Base-by-base conservation (phyloP, 1,140 invertebrate genomes). In the Geopemphigus sp. region DNA sequence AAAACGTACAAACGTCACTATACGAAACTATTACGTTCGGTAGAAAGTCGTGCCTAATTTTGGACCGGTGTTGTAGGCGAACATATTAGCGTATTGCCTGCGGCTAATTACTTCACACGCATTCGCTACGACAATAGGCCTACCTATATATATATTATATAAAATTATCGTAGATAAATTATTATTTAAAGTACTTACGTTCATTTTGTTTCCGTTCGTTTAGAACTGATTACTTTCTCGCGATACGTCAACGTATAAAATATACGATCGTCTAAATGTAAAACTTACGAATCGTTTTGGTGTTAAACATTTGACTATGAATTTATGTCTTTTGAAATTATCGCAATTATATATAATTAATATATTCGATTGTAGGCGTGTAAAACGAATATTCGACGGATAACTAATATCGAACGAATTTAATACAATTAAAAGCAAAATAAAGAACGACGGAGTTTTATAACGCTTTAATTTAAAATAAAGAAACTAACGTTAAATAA, bases 61-160 rank as follows among this genome's bases (percentile, higher is more conserved):
- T 26, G 73, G 56, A 45, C 57, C 15, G 74, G 47, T 8, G 39
- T 47, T 17, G 74, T 78, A 78, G 74, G 57, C 74, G 74, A 57
- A 26, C 39, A 45, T 22, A 17, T 47, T 19, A 59, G 24, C 15
- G 17, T 61, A 61, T 45, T 50, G 63, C 74, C 57, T 63, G 61
- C 32, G 74, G 57, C 57, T 50, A 50, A 78, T 63, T 61, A 57
- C 39, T 78, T 50, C 39, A 47, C 57, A 76, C 50, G 19, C 29
- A 45, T 59, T 57, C 15, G 19, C 29, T 19, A 24, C 57, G 39
- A 78, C 57, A 78, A 78, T 61, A 78, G 57, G 57, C 56, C 57
- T 47, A 61, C 26, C 5, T 39, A 63, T 50, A 45, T 14, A 10
- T 53, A 72, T 12, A 54, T 4, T 53, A 72, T n/a, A 54, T 3